Conservation (phyloP, 2,113 vertebrate species). For the Oenanthe melanoleuca region DNA sequence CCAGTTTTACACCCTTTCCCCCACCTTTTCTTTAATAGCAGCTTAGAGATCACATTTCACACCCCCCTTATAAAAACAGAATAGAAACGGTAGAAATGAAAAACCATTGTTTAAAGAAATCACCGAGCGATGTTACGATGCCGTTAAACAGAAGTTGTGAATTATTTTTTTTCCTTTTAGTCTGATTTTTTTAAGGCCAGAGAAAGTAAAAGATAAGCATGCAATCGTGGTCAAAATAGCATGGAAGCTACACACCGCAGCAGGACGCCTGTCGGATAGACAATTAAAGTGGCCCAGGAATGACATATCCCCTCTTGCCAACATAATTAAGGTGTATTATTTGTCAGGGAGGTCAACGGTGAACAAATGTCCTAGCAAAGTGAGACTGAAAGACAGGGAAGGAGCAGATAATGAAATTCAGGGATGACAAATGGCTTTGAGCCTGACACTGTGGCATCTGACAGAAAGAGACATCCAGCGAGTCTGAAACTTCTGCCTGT, state of each 20-base stretch:
- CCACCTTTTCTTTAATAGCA: neutral
- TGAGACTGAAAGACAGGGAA: constrained; percentile 88
- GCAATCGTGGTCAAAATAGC: constrained; percentile 68
- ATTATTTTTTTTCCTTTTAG: neutral
- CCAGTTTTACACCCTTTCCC: neutral
- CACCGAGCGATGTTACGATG: neutral
- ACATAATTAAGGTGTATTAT: constrained; percentile 99
- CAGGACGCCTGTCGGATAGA: constrained; percentile 82
- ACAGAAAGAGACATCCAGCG: constrained; percentile 90
- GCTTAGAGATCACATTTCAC: neutral
- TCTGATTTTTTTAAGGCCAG: neutral
- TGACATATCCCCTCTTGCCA: constrained; percentile 92
- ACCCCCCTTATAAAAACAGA: neutral
- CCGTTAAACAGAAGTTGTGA: constrained; percentile 40
- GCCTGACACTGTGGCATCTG: constrained; percentile 92
- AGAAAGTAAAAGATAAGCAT: constrained; percentile 26
- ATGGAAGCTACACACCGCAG: constrained; percentile 69
- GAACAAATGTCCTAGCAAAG: constrained; percentile 95
- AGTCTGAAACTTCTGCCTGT: constrained; percentile 78
- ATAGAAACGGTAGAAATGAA: neutral
- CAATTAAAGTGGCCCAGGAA: constrained; percentile 87
- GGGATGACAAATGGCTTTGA: constrained; percentile 98
- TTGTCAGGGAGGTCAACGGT: constrained; percentile 97
- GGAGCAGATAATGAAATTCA: constrained; percentile 96
- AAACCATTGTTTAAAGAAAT: neutral